These are phyloP conservation scores for Capromys pilorides DNA, from an alignment of 2,797 vertebrate genomes.

Conservation along the genomic window DNA sequence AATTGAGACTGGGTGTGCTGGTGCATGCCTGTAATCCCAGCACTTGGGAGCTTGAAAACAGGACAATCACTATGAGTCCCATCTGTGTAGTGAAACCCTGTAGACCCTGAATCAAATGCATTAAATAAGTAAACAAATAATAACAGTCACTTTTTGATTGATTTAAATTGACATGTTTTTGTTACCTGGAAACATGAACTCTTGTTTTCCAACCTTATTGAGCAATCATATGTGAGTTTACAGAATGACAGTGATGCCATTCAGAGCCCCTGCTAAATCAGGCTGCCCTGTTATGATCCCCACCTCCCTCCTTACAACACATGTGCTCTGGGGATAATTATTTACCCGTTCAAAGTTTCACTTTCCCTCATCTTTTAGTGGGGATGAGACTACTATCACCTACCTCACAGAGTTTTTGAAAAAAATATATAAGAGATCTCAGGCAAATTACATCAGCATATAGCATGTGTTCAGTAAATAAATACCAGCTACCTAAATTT, in stretches of 20 bases:
- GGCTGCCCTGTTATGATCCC: background rate
- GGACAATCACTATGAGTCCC: too few relatives aligned
- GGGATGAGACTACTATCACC: background rate
- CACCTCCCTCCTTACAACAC: background rate
- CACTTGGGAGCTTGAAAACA: too few relatives aligned
- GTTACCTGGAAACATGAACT: background rate
- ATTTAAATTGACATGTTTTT: background rate
- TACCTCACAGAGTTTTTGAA: background rate
- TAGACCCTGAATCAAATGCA: too few relatives aligned
- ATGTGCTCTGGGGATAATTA: background rate
- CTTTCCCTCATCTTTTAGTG: background rate
- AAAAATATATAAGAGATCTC: background rate
- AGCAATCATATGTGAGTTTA: background rate
- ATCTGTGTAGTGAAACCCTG: too few relatives aligned
- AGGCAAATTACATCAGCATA: background rate
- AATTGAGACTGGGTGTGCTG: too few relatives aligned
- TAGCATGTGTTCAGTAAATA: background rate
- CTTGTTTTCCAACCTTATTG: background rate
- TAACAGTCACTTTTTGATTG: constrained; percentile 1
- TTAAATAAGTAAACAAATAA: too few relatives aligned
- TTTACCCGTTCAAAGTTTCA: constrained; percentile 7
- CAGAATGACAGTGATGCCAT: background rate
- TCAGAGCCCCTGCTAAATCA: background rate
- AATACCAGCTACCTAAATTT: background rate
- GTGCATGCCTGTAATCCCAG: too few relatives aligned